phyloP scores from a whole-genome alignment of 2,888 invertebrate genomes.

The Autographa pulchrina region DNA sequence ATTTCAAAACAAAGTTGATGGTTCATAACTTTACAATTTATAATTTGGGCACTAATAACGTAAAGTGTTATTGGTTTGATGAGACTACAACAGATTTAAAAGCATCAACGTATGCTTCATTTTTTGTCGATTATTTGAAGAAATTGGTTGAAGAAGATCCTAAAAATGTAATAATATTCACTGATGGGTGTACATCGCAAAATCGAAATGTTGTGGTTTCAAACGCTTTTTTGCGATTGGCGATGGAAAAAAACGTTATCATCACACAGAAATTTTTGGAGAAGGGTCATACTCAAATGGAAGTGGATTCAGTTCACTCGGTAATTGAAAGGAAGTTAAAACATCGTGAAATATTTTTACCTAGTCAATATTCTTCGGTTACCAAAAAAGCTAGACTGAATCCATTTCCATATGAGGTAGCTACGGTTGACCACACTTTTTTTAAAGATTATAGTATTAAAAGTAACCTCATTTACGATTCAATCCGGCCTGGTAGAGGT shows the following conservation, averaged over 20 bases:
- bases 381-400: slow-evolving; percentile 34
- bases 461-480: slow-evolving; percentile 21
- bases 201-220: slow-evolving; percentile 46
- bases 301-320: slow-evolving; percentile 45
- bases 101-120: slow-evolving; percentile 25
- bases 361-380: slow-evolving; percentile 21
- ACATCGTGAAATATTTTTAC: slow-evolving; percentile 22
- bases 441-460: slow-evolving; percentile 33
- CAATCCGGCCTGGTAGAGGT: slow-evolving; percentile 18
- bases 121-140: slow-evolving; percentile 27
- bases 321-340: slow-evolving; percentile 41
- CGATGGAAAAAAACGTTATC: slow-evolving; percentile 40
- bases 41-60: neutral
- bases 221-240: slow-evolving; percentile 43
- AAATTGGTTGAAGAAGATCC: slow-evolving; percentile 14
- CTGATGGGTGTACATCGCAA: slow-evolving; percentile 49
- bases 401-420: slow-evolving; percentile 29
- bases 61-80: slow-evolving; percentile 33
- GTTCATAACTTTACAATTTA: slow-evolving; percentile 7
- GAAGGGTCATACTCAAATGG: slow-evolving; percentile 53
- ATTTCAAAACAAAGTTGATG: neutral
- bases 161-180: slow-evolving; percentile 24
- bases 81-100: slow-evolving; percentile 23
- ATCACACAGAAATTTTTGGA: slow-evolving; percentile 48
- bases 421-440: slow-evolving; percentile 23